Conservation (phyloP, 2,113 vertebrate species). For the Plectropomus leopardus region DNA sequence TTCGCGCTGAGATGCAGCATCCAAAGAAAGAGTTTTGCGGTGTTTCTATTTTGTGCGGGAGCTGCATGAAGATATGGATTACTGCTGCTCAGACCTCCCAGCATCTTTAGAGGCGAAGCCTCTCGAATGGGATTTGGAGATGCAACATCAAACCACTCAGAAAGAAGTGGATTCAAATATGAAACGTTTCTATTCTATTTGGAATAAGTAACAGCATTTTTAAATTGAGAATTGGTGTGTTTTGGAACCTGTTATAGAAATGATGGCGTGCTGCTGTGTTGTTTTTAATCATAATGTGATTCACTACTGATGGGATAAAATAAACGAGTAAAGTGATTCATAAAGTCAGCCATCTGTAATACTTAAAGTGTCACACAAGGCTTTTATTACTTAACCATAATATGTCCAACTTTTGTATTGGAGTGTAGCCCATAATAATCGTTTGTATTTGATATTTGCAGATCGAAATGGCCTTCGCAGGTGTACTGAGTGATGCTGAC, state of each 20-base stretch:
- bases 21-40: conserved; percentile 18
- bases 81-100: conserved; percentile 28
- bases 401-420: neutral
- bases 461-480: conserved; percentile 84
- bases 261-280: neutral
- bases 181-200: neutral
- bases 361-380: too few relatives aligned
- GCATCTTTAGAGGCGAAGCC: conserved; percentile 42
- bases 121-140: conserved; percentile 28
- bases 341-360: too few relatives aligned
- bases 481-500: conserved; percentile 84
- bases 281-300: neutral
- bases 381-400: neutral
- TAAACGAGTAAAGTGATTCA: too few relatives aligned
- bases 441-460: conserved; percentile 40
- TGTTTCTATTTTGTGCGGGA: conserved; percentile 8
- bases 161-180: conserved; percentile 23
- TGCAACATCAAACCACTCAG: conserved; percentile 14
- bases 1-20: conserved; percentile 29
- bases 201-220: neutral
- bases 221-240: neutral
- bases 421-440: neutral
- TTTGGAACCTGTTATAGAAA: neutral
- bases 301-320: too few relatives aligned
- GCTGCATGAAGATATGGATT: conserved; percentile 59